Base-by-base conservation (phyloP, 1,140 invertebrate species). In the Cydia amplana region DNA sequence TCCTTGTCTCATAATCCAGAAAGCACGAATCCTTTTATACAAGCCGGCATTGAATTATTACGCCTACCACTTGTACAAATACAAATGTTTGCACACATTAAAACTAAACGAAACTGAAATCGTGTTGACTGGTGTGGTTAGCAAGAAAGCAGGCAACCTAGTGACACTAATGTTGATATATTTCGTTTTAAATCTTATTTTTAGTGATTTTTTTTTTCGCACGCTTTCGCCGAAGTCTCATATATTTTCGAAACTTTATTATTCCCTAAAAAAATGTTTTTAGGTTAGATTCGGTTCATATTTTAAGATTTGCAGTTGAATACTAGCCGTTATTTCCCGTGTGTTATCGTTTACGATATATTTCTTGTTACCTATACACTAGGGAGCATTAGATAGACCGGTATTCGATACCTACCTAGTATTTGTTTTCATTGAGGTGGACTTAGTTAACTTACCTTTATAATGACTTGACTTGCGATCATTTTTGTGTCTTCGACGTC, bases 401-500 rank as follows among this genome's bases (percentile, higher is more conserved):
- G 28, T 28, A 46, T 46, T 14, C 12, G 43, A 46, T 49, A n/a
- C n/a, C n/a, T n/a, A n/a, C n/a, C n/a, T n/a, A 23, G 28, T 65
- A 10, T 9, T 25, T 18, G 16, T 16, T 51, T n/a, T 51, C 18
- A 14, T 49, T n/a, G n/a, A n/a, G n/a, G n/a, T n/a, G n/a, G n/a
- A n/a, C 12, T 49, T 55, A 55, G 51, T 55, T 23, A 10, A 80
- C 81, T 85, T 78, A 91, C 90, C 84, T 91, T 91, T 72, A 90
- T 80, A 65, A 91, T 83, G 55, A 91, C 87, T 78, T 91, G 87
- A 77, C 86, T 88, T 75, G 80, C 88, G 20, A 87, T 82, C 78
- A 87, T 83, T 83, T 87, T 91, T 1, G 84, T 78, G 55, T 93
- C 87, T 77, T 93, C 92, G 75, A 92, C 82, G 73, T 93, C 93